Percentiles rank a stretch among this genome's conserved stretches.
phyloP scores from a whole-genome alignment of 2,888 invertebrate species.

The Lasioglossum figueresi region DNA sequence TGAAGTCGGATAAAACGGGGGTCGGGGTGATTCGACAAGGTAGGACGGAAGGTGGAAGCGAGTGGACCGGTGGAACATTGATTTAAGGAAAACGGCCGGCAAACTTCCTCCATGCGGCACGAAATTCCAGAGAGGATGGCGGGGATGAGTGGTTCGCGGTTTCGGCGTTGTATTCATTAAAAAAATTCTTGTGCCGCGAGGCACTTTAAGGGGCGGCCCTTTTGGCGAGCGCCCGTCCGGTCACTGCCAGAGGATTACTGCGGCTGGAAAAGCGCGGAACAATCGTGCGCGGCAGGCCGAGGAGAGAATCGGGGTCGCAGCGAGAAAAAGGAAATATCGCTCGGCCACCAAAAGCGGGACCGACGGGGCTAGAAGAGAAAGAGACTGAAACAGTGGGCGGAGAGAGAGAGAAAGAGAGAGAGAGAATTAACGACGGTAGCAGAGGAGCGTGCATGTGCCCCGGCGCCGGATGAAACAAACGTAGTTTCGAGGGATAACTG shows the following conservation, averaged over 20 bases:
- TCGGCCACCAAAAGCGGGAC: slow-evolving; percentile 32
- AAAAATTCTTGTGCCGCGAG: slow-evolving; percentile 40
- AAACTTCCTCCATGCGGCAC: neutral
- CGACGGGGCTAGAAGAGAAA: slow-evolving; percentile 41
- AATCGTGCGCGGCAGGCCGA: slow-evolving; percentile 29
- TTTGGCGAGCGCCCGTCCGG: slow-evolving; percentile 52
- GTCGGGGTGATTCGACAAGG: neutral
- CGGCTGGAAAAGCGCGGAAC: slow-evolving; percentile 57
- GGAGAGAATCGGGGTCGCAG: neutral
- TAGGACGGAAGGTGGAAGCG: neutral
- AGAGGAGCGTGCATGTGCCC: slow-evolving; percentile 49
- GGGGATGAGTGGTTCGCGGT: slow-evolving; percentile 9
- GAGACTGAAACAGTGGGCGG: neutral
- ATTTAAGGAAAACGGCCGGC: slow-evolving; percentile 45
- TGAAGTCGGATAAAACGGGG: slow-evolving; percentile 29
- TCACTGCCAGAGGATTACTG: slow-evolving; percentile 50
- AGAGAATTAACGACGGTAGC: neutral
- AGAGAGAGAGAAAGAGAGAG: neutral
- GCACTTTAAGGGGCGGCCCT: slow-evolving; percentile 44
- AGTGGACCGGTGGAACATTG: slow-evolving; percentile 20
- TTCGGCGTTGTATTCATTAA: slow-evolving; percentile 13
- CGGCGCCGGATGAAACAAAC: slow-evolving; percentile 67
- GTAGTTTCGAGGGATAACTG: slow-evolving; percentile 70
- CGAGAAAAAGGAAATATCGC: slow-evolving; percentile 37
- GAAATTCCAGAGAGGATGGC: slow-evolving; percentile 14